A percentile compares a stretch with the other conserved stretches of the same genome.
These are phyloP conservation scores for Anneissia japonica DNA, from an alignment of 35 echinoderm and acorn worm species.

Conservation along the genomic window DNA sequence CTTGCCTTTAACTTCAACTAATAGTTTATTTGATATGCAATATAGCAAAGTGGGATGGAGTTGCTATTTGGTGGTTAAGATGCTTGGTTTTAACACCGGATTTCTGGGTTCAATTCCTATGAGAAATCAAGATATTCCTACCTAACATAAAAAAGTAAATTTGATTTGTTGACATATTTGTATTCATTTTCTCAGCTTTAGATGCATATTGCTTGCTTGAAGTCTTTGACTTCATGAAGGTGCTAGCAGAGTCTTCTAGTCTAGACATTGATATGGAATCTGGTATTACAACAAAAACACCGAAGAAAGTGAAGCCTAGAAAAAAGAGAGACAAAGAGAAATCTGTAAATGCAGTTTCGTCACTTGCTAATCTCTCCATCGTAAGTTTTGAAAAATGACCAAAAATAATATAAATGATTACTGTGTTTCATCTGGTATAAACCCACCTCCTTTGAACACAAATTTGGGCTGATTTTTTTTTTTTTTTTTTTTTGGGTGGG, in stretches of 20 bases:
- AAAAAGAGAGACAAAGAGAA: conserved; percentile 6
- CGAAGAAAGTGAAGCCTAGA: conserved; percentile 31
- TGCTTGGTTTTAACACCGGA: too few species aligned
- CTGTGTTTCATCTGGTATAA: too few species aligned
- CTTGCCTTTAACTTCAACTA: too few species aligned
- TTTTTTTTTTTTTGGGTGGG: too few species aligned
- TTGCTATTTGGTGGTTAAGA: too few species aligned
- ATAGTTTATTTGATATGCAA: too few species aligned
- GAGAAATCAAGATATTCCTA: too few species aligned
- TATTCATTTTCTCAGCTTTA: conserved; percentile 34
- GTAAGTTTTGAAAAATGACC: neutral
- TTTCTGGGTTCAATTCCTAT: too few species aligned
- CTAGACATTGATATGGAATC: conserved; percentile 56
- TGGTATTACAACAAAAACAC: neutral
- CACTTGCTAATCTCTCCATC: neutral
- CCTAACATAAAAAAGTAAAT: neutral
- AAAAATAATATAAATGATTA: too few species aligned
- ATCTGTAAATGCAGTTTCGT: neutral
- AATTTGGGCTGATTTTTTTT: too few species aligned
- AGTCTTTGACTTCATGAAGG: conserved; percentile 59
- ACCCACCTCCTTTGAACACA: too few species aligned
- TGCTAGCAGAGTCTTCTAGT: conserved; percentile 6
- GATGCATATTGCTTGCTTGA: conserved; percentile 90
- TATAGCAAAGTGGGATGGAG: too few species aligned
- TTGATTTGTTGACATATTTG: neutral